Evolutionary conservation across 2,888 invertebrate genomes (phyloP).

Genomic region (Timema podura): DNA sequence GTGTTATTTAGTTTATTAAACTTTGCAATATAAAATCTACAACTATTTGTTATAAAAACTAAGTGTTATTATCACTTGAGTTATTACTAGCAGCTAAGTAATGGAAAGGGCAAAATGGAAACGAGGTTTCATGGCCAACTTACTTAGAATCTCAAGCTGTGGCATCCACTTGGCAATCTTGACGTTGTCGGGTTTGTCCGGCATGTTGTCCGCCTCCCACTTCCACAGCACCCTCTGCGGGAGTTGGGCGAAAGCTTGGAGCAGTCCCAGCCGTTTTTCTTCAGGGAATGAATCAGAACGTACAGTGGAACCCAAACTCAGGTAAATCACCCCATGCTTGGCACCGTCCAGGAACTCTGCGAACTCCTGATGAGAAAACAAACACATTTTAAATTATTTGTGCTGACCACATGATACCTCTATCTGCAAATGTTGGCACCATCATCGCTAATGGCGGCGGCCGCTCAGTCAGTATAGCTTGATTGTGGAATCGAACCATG

Average conservation of each 20-base stretch:
- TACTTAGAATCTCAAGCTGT: slow-evolving; percentile 20
- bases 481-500: too few relatives aligned
- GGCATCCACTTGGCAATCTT: slow-evolving; percentile 22
- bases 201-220: slow-evolving; percentile 17
- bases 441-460: too few relatives aligned
- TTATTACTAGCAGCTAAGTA: too few relatives aligned
- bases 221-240: slow-evolving; percentile 22
- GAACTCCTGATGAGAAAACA: not conserved
- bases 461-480: too few relatives aligned
- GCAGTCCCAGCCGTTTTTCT: not conserved
- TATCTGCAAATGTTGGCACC: too few relatives aligned
- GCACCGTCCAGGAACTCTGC: slow-evolving; percentile 5
- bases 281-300: slow-evolving; percentile 13
- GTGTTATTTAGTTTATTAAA: too few relatives aligned
- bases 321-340: slow-evolving; percentile 9
- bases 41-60: too few relatives aligned
- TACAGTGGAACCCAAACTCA: slow-evolving; percentile 10
- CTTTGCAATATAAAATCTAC: too few relatives aligned
- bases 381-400: not conserved
- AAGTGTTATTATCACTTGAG: too few relatives aligned
- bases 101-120: too few relatives aligned
- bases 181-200: slow-evolving; percentile 22
- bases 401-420: too few relatives aligned
- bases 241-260: slow-evolving; percentile 9
- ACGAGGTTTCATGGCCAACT: too few relatives aligned